A percentile compares a stretch with the other conserved stretches of the same genome.
Evolutionary conservation across 2,797 vertebrate species (phyloP).

Genomic region (Sebastes umbrosus): DNA sequence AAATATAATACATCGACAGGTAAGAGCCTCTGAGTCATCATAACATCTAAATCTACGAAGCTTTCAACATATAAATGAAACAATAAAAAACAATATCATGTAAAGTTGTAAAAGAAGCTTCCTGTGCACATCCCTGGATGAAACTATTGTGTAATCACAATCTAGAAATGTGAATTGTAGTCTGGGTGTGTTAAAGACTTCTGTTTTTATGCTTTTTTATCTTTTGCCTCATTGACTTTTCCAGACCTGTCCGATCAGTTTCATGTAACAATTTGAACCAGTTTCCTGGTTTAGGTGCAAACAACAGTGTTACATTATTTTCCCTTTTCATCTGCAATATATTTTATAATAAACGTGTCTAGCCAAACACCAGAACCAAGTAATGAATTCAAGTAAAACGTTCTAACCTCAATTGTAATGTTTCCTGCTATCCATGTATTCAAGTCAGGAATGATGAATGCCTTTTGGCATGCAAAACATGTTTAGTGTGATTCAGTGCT

Average conservation of each 20-base stretch:
- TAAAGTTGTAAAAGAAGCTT: not conserved
- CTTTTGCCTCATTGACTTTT: not conserved
- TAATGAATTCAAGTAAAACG: constrained; percentile 22
- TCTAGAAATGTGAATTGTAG: not conserved
- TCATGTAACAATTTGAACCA: constrained; percentile 4
- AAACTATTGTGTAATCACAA: not conserved
- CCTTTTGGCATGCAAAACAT: constrained; percentile 17
- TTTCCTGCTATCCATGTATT: constrained; percentile 38
- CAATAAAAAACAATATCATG: not conserved
- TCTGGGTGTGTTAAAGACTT: not conserved
- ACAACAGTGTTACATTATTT: not conserved
- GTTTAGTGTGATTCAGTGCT: constrained; percentile 20
- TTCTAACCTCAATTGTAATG: constrained; percentile 22
- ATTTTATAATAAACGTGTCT: constrained; percentile 22
- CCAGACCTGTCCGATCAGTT: not conserved
- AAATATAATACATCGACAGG: not conserved
- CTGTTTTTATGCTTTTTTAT: not conserved
- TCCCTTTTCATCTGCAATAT: not conserved
- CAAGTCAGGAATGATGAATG: constrained; percentile 46
- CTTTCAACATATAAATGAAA: not conserved
- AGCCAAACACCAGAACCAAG: constrained; percentile 29
- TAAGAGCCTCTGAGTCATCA: not conserved
- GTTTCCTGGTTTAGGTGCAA: not conserved
- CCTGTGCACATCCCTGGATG: not conserved
- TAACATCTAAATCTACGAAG: not conserved